Evolutionary conservation across 2,797 vertebrate genomes (phyloP).

Genomic region (Crocidura indochinensis): DNA sequence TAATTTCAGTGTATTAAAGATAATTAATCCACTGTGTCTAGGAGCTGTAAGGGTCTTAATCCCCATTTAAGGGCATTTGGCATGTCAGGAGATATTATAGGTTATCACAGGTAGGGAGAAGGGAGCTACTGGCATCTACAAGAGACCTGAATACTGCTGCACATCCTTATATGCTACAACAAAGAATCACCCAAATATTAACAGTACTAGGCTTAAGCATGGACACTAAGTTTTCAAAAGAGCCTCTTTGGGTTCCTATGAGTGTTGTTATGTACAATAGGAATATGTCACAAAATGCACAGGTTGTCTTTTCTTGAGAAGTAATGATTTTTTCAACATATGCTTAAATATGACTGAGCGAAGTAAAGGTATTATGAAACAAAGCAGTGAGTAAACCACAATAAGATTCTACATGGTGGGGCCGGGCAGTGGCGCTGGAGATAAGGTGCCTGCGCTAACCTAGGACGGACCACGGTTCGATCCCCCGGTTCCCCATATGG

Average conservation of each 20-base stretch:
- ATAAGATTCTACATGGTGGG: neutral
- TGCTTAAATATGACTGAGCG: constrained; percentile 40
- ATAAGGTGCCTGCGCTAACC: too few species aligned
- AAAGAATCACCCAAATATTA: neutral
- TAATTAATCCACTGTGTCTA: neutral
- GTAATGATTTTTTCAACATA: constrained; percentile 13
- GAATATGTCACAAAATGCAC: constrained; percentile 37
- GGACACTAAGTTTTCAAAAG: constrained; percentile 15
- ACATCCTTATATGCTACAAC: neutral
- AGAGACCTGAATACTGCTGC: neutral
- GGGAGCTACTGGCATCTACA: neutral
- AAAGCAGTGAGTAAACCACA: constrained; percentile 23
- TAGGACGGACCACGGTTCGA: too few species aligned
- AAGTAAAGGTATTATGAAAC: constrained; percentile 45
- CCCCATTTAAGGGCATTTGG: neutral
- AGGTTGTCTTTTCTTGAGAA: constrained; percentile 20
- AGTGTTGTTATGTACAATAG: constrained; percentile 34
- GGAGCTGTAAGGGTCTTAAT: neutral
- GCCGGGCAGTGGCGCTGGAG: neutral
- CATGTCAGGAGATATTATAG: neutral
- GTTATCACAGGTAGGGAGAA: neutral
- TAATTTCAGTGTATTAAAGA: constrained; percentile 25
- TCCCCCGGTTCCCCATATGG: too few species aligned
- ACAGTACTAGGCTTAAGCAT: neutral
- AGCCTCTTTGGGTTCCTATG: constrained; percentile 10